These are phyloP conservation scores for Nasonia vitripennis DNA, from an alignment of 1,140 invertebrate genomes.

Conservation along the genomic window DNA sequence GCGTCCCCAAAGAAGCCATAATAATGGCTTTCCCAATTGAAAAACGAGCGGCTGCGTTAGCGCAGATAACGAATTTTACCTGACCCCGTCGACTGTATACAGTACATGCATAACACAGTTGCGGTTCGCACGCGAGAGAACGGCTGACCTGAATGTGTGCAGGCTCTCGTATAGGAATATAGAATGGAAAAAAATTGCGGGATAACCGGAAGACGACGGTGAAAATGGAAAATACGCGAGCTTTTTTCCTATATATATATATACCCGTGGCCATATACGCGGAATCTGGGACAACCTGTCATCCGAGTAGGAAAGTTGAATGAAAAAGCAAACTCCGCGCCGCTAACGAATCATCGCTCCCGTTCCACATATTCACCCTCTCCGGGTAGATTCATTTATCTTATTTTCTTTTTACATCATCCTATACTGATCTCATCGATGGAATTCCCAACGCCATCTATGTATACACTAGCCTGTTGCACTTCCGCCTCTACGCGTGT, in stretches of 20 bases:
- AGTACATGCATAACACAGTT: not conserved
- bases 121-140: too few species aligned
- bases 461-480: not conserved
- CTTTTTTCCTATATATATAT: not conserved
- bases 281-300: not conserved
- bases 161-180: too few species aligned
- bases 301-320: not conserved
- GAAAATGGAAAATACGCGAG: not conserved
- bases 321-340: not conserved
- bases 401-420: too few species aligned
- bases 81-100: not conserved
- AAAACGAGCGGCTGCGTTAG: not conserved
- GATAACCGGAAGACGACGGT: too few species aligned
- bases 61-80: not conserved
- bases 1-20: too few species aligned
- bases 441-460: not conserved
- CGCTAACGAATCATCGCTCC: too few species aligned
- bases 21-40: too few species aligned
- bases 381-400: too few species aligned
- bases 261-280: too few species aligned
- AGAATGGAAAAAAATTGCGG: too few species aligned
- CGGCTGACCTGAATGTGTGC: too few species aligned
- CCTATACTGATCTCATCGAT: not conserved
- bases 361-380: too few species aligned
- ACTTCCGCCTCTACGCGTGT: not conserved